Conservation (phyloP, 1,140 invertebrate genomes). For the Diorhabda carinulata region DNA sequence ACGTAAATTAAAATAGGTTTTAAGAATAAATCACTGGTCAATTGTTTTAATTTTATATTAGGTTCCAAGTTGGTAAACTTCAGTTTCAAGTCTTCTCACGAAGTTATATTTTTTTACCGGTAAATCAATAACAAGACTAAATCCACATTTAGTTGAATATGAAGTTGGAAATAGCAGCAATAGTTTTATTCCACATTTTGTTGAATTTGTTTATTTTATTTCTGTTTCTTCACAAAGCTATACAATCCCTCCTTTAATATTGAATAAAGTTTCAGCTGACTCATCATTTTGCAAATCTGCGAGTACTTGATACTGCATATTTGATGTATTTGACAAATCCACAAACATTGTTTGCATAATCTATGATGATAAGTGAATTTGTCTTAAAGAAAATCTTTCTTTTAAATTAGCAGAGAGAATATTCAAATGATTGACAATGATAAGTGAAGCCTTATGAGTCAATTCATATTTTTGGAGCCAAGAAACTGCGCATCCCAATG, state of each 20-base stretch:
- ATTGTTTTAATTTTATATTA: neutral
- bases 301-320: neutral
- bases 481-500: neutral
- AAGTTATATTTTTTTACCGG: constrained; percentile 11
- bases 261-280: constrained; percentile 4
- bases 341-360: constrained; percentile 14
- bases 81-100: constrained; percentile 6
- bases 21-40: neutral
- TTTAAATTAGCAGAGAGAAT: neutral
- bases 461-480: neutral
- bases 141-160: constrained; percentile 17
- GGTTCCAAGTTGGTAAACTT: neutral
- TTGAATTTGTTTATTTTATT: constrained; percentile 17
- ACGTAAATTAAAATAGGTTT: neutral
- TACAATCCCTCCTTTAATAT: neutral
- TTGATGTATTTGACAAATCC: constrained; percentile 16
- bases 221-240: constrained; percentile 12
- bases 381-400: neutral
- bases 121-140: constrained; percentile 14
- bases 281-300: constrained; percentile 10
- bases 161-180: constrained; percentile 14
- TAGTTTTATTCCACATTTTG: constrained; percentile 17
- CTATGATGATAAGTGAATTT: neutral
- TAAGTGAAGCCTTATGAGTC: neutral
- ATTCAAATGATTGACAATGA: neutral